Percentiles rank a stretch among this genome's conserved stretches.
Evolutionary conservation across 2,888 invertebrate species (phyloP).

Genomic region (Tetrapedia diversipes): DNA sequence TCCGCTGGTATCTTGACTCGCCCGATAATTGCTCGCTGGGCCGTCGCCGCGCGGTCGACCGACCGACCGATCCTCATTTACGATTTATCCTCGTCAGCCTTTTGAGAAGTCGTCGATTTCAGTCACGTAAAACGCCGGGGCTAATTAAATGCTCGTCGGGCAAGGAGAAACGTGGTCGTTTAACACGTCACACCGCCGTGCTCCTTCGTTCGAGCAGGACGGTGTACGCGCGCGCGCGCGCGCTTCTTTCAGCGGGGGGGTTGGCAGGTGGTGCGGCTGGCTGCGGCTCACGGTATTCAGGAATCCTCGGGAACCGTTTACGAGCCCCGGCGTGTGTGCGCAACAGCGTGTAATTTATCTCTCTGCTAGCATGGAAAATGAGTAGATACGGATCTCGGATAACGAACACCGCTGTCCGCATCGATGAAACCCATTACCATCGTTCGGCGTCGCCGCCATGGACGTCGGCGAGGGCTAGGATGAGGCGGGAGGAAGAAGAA

Average conservation of each 20-base stretch:
- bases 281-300: constrained; percentile 1
- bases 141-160: constrained; percentile 39
- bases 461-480: too few relatives aligned
- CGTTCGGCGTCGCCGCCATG: not conserved
- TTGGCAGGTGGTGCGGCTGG: constrained; percentile 55
- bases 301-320: constrained; percentile 34
- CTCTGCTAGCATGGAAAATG: constrained; percentile 16
- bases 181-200: too few relatives aligned
- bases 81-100: constrained; percentile 52
- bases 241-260: constrained; percentile 18
- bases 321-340: not conserved
- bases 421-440: too few relatives aligned
- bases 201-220: not conserved
- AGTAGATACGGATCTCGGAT: constrained; percentile 35
- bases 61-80: constrained; percentile 42
- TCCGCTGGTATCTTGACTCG: constrained; percentile 53
- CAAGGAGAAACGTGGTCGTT: constrained; percentile 18
- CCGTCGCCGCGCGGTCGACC: constrained; percentile 37
- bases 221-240: too few relatives aligned
- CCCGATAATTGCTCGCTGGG: constrained; percentile 62
- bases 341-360: constrained; percentile 42
- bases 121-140: not conserved
- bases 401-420: constrained; percentile 16
- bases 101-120: constrained; percentile 32
- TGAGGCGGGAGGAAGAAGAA: not conserved